Percentiles rank a stretch among this genome's conserved stretches.
These are phyloP conservation scores for Ageneiosus marmoratus DNA, from an alignment of 2,113 vertebrate species.

Conservation along the genomic window DNA sequence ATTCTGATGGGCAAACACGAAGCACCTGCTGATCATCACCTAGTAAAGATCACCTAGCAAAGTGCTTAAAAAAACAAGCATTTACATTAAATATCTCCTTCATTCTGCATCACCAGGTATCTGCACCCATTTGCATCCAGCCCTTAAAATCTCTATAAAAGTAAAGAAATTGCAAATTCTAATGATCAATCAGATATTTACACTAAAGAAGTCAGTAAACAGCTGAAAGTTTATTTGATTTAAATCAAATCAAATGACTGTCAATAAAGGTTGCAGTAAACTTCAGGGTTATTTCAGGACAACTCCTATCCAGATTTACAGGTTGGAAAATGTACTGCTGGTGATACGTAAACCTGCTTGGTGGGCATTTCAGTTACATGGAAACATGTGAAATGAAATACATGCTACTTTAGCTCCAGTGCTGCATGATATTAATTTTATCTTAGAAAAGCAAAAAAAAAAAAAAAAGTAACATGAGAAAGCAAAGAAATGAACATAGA, in stretches of 20 bases:
- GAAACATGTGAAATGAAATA: neutral
- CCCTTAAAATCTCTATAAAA: neutral
- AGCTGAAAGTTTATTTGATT: conserved; percentile 31
- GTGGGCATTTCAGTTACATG: neutral
- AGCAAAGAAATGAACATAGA: neutral
- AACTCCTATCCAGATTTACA: neutral
- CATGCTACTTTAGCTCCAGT: neutral
- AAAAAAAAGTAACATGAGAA: neutral
- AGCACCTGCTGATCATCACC: conserved; percentile 11
- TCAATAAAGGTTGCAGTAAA: conserved; percentile 25
- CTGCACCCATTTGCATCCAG: neutral
- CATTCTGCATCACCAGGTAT: neutral
- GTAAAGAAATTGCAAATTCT: neutral
- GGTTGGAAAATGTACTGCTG: neutral
- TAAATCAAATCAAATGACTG: conserved; percentile 9
- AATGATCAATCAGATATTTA: conserved; percentile 32
- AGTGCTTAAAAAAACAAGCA: neutral
- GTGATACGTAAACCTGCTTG: neutral
- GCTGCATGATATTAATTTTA: neutral
- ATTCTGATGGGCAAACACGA: neutral
- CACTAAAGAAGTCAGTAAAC: conserved; percentile 43
- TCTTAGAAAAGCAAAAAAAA: neutral
- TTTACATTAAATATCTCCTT: neutral
- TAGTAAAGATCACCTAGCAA: conserved; percentile 4
- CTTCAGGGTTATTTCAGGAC: neutral